Base-by-base conservation (phyloP, 2,113 vertebrate species). In the Mandrillus leucophaeus region DNA sequence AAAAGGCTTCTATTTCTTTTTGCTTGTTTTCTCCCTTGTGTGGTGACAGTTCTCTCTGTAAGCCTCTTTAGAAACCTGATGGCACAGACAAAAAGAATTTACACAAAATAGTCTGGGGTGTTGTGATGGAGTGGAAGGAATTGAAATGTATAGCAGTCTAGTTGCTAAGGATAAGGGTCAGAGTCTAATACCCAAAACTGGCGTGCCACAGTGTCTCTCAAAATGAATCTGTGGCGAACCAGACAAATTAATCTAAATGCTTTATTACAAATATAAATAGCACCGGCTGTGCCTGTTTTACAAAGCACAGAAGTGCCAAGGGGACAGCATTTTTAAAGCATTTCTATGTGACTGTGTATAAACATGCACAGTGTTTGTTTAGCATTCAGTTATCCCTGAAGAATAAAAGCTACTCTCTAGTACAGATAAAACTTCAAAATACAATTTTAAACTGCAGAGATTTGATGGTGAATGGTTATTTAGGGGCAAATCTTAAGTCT, bases 231-330 rank as follows among this genome's bases (percentile, higher is more conserved):
- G 35, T 88, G 95, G 83, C 4, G 25, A 98, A 97, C 94, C 86
- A 85, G 94, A 98, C 94, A 98, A 98, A 95, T 96, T 86, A 96
- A 97, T 98, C 93, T 93, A 96, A 96, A 93, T 92, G 43, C 95
- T 98, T 98, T 97, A 97, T 98, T 96, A 96, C 97, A 79, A 84
- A 93, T 95, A 98, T 98, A 93, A 96, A 97, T 86, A 96, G 73
- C 50, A 89, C 64, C 30, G 96, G 66, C 64, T 66, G 96, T 83
- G 38, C 93, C 50, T 93, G 96, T 93, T 81, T 94, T 5, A 35
- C 92, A 95, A 95, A 97, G 79, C 68, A 93, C 68, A 93, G 61
- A n/a, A 95, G 94, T 72, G 59, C 61, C 40, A 89, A 82, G 76
- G 78, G 97, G 96, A 92, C 40, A 82, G 88, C 35, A 87, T 91